Base-by-base conservation (phyloP, 1,140 invertebrate species). In the Procambarus clarkii region DNA sequence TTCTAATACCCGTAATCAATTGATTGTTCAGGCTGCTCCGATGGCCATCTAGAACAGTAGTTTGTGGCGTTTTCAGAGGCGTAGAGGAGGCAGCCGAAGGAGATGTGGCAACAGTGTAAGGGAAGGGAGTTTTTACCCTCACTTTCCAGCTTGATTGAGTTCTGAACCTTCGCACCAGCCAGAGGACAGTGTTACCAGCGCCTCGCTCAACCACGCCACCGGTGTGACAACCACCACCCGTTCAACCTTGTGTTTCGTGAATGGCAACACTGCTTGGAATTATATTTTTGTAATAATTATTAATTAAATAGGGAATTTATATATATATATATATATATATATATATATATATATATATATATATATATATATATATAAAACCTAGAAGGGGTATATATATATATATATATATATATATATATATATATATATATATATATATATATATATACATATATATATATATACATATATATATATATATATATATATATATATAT, bases 361-460 rank as follows among this genome's bases (percentile, higher is more conserved):
- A 54, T 1, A 54, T 54, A 54, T 54, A 54, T 54, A 54, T 54
- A 54, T 54, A 2, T 54, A 54, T 54, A 54, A 8, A 54, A 54
- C 50, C 50, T 54, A 11, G 50, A n/a, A n/a, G n/a, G n/a, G n/a
- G n/a, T n/a, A n/a, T n/a, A n/a, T n/a, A n/a, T n/a, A 5, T 24
- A 77, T 77, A n/a, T 24, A 77, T 77, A n/a, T 24, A 77, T 77
- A 34, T 77, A 77, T 77, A 34, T 76, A 76, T 76, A 76, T 76
- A 76, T 76, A 76, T 76, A 76, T 76, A 76, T 76, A 76, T 76
- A 76, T 76, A 76, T 76, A 76, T 76, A 76, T 76, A 76, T 76
- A 76, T 76, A 76, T 76, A 76, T 54, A 54, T 54, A 54, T 54
- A 54, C 50, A 54, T 54, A 54, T 54, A 54, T 54, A 54, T 54